A percentile compares a stretch with the other conserved stretches of the same genome.
These are phyloP conservation scores for Micrastur ruficollis DNA, from an alignment of 2,797 vertebrate species.

Conservation along the genomic window DNA sequence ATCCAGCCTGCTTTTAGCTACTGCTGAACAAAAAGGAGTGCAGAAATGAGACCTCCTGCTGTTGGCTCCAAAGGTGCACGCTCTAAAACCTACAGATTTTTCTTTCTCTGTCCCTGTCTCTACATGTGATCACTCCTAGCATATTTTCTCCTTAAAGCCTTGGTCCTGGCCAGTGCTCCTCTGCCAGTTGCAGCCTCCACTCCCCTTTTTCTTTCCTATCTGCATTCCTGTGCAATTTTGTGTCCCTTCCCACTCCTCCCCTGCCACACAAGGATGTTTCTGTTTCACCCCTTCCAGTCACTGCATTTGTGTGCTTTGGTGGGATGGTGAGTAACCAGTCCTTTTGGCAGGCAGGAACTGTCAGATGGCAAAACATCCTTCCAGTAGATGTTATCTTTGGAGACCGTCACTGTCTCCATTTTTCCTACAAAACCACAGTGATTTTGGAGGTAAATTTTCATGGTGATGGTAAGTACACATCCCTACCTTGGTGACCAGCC, in stretches of 20 bases:
- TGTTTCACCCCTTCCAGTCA: background rate
- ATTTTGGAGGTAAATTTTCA: background rate
- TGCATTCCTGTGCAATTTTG: background rate
- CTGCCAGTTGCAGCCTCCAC: background rate
- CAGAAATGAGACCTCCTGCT: background rate
- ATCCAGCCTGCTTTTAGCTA: background rate
- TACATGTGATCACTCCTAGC: background rate
- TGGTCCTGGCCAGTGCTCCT: background rate
- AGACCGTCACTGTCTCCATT: background rate
- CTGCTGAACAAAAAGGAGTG: background rate
- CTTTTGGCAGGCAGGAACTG: background rate
- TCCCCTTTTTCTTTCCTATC: background rate
- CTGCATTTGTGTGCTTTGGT: background rate
- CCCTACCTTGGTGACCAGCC: background rate
- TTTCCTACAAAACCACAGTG: background rate
- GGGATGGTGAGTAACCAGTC: background rate
- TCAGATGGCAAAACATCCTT: background rate
- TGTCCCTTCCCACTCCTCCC: fast-evolving
- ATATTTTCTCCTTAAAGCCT: background rate
- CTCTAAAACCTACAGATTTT: background rate
- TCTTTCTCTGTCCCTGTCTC: fast-evolving
- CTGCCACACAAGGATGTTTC: background rate
- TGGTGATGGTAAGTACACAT: background rate
- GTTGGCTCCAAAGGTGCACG: background rate
- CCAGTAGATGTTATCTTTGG: background rate